phyloP scores from a whole-genome alignment of 2,797 vertebrate species.

The Otolemur crassicaudatus region DNA sequence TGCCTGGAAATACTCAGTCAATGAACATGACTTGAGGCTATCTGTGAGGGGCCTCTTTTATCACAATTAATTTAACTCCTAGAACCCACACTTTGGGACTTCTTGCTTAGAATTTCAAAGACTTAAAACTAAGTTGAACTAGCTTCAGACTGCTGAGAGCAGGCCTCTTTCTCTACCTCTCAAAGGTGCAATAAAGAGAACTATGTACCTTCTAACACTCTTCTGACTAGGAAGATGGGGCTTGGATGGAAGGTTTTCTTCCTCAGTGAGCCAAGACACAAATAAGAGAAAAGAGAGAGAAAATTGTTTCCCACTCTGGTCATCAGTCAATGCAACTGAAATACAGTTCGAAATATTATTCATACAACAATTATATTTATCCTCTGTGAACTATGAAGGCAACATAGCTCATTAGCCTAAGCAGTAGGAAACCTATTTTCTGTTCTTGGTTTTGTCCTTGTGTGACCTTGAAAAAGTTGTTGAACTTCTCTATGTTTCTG shows the following conservation, averaged over 20 bases:
- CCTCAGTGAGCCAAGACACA: background rate
- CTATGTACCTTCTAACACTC: background rate
- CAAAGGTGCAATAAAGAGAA: background rate
- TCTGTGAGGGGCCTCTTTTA: background rate
- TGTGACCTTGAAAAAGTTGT: background rate
- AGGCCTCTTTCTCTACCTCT: background rate
- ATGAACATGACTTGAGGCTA: background rate
- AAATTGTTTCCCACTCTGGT: background rate
- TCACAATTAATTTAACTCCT: slow-evolving; percentile 36
- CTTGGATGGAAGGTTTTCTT: background rate
- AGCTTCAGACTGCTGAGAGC: background rate
- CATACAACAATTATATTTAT: background rate
- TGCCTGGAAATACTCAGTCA: background rate
- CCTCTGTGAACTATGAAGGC: background rate
- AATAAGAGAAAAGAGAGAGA: background rate
- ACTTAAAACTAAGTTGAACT: background rate
- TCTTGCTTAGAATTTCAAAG: background rate
- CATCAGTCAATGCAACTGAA: background rate
- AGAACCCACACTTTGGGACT: background rate
- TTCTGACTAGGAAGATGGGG: background rate
- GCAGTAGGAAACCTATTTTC: background rate
- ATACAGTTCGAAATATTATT: background rate
- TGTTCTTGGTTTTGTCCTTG: background rate
- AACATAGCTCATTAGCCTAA: background rate
- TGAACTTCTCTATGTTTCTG: background rate